Percentiles rank a stretch among this genome's conserved stretches.
Conservation (phyloP, 2,888 invertebrate species). For the Anorthoa munda region DNA sequence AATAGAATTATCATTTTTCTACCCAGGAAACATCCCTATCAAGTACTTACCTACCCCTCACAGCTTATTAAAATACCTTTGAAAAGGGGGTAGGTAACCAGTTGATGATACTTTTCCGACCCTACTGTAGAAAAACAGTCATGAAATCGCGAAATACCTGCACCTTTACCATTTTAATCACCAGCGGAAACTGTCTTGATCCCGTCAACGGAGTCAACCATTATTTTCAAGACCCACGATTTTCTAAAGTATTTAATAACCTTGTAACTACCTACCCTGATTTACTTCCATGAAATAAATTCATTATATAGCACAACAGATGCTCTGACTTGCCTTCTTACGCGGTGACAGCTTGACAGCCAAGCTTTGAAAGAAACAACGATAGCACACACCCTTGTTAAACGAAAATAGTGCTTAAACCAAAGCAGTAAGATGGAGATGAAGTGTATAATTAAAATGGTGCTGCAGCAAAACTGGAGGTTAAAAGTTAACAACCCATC, state of each 20-base stretch:
- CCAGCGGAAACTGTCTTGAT: neutral
- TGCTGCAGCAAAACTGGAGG: conserved; percentile 68
- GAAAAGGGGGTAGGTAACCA: too few species aligned
- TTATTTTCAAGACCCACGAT: conserved; percentile 50
- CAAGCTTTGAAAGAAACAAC: conserved; percentile 42
- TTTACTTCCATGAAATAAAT: conserved; percentile 80
- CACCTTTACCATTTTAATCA: neutral
- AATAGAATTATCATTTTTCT: too few species aligned
- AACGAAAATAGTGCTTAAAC: conserved; percentile 14
- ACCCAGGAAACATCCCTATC: too few species aligned
- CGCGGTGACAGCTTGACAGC: conserved; percentile 74
- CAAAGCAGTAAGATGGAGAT: neutral
- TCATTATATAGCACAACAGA: conserved; percentile 76
- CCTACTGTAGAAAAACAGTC: too few species aligned
- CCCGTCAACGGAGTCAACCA: conserved; percentile 18
- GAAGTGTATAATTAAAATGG: conserved; percentile 24
- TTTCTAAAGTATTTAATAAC: conserved; percentile 53
- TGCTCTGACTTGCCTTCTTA: conserved; percentile 73
- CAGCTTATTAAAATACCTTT: too few species aligned
- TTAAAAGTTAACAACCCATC: conserved; percentile 81
- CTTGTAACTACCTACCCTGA: conserved; percentile 53
- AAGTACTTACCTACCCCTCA: too few species aligned
- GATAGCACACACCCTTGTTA: conserved; percentile 1
- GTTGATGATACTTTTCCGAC: too few species aligned
- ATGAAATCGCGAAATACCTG: neutral